Evolutionary conservation across 1,140 invertebrate genomes (phyloP).

Genomic region (Semibalanus balanoides): DNA sequence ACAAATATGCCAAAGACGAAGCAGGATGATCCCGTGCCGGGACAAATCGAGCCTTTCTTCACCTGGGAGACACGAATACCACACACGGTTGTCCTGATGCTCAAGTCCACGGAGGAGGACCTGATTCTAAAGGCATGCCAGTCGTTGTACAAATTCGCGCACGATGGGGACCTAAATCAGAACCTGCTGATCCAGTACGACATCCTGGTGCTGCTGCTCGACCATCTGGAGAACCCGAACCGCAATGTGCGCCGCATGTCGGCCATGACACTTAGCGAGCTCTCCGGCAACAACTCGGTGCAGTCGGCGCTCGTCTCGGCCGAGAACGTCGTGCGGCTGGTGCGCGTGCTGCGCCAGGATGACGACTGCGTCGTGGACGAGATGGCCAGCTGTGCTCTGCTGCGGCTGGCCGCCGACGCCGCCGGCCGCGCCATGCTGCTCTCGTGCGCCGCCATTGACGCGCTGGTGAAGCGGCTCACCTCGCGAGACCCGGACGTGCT

Average conservation of each 20-base stretch:
- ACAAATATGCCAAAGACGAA: not conserved
- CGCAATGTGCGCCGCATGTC: not conserved
- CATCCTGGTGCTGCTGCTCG: not conserved
- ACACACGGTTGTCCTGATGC: not conserved
- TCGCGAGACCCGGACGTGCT: not conserved
- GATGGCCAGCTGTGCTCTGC: not conserved
- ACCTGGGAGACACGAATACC: not conserved
- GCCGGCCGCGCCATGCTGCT: not conserved
- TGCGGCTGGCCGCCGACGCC: not conserved
- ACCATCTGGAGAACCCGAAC: not conserved
- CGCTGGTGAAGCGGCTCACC: not conserved
- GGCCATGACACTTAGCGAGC: not conserved
- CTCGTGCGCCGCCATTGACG: not conserved
- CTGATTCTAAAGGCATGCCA: not conserved
- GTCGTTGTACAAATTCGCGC: not conserved
- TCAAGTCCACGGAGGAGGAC: not conserved
- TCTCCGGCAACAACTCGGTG: not conserved
- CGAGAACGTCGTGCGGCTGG: not conserved
- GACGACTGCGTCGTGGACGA: not conserved
- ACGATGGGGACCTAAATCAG: not conserved
- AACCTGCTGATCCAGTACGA: not conserved
- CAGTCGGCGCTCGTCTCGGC: not conserved
- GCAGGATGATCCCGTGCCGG: not conserved
- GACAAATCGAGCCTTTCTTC: not conserved
- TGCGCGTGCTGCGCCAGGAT: not conserved